A percentile compares a stretch with the other conserved stretches of the same genome.
Conservation (phyloP, 2,888 invertebrate genomes). For the Phorcus lineatus region DNA sequence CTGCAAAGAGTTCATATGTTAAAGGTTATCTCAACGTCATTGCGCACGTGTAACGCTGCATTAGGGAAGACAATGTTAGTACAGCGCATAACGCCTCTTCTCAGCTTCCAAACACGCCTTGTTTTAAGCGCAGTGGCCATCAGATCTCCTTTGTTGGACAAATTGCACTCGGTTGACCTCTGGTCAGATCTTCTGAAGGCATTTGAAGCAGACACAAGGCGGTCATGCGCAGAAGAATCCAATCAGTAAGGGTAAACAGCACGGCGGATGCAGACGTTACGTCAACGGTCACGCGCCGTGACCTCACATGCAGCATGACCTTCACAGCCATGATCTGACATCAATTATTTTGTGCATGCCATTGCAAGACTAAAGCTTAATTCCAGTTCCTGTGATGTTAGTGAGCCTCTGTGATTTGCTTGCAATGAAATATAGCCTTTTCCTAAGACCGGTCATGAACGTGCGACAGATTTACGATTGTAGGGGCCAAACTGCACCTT, state of each 20-base stretch:
- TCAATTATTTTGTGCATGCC: conserved; percentile 20
- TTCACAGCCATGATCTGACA: not conserved
- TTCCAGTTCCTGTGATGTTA: not conserved
- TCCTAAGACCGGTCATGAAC: not conserved
- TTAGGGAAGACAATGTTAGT: conserved; percentile 26
- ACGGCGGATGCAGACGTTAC: conserved; percentile 4
- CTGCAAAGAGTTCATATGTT: conserved; percentile 20
- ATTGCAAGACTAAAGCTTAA: conserved; percentile 4
- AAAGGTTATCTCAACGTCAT: not conserved
- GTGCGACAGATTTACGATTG: conserved; percentile 11
- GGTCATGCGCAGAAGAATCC: conserved; percentile 13
- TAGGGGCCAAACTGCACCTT: not conserved
- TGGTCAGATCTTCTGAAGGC: not conserved
- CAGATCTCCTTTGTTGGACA: not conserved
- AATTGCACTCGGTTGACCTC: not conserved
- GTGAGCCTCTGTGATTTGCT: not conserved
- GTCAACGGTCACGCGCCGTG: conserved; percentile 6
- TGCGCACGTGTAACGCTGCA: conserved; percentile 22
- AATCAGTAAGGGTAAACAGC: not conserved
- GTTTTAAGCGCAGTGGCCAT: not conserved
- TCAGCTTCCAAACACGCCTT: not conserved
- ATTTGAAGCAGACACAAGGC: not conserved
- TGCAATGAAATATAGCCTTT: conserved; percentile 13
- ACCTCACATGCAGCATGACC: conserved; percentile 12
- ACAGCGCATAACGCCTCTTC: not conserved